Evolutionary conservation across 1,140 invertebrate genomes (phyloP).

Genomic region (Neoseiulus cucumeris): DNA sequence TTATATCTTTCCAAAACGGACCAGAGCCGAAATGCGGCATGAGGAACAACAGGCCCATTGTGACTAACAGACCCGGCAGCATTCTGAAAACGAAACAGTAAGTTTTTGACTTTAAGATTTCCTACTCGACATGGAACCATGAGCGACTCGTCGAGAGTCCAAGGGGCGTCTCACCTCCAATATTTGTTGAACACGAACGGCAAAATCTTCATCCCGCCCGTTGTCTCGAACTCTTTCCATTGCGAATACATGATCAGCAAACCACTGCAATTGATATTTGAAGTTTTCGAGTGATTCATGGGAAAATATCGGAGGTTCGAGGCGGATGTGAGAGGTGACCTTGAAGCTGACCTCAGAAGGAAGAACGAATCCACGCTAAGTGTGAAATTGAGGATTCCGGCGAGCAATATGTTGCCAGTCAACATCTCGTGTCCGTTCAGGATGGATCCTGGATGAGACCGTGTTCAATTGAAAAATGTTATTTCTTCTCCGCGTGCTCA

Average conservation of each 20-base stretch:
- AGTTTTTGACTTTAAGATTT: no score
- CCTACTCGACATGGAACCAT: no score
- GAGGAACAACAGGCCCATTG: neutral
- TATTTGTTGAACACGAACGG: conserved; percentile 7
- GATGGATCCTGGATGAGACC: neutral
- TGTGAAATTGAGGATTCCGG: neutral
- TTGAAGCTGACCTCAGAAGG: neutral
- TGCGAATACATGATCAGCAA: neutral
- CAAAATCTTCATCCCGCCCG: neutral
- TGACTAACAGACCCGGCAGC: neutral
- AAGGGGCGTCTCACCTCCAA: neutral
- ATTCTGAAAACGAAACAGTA: neutral
- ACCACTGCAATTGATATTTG: neutral
- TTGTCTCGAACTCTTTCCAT: neutral
- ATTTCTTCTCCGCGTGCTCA: neutral
- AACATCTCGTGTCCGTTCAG: neutral
- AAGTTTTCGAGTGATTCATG: no score
- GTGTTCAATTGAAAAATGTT: neutral
- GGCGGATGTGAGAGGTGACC: no score
- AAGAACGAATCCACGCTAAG: conserved; percentile 10
- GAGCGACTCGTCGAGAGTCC: no score
- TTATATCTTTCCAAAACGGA: conserved; percentile 20
- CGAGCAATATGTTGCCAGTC: neutral
- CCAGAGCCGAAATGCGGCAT: conserved; percentile 21
- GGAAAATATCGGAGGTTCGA: no score